Evolutionary conservation across 1,140 invertebrate genomes (phyloP).

Genomic region (Zaprionus tsacasi): DNA sequence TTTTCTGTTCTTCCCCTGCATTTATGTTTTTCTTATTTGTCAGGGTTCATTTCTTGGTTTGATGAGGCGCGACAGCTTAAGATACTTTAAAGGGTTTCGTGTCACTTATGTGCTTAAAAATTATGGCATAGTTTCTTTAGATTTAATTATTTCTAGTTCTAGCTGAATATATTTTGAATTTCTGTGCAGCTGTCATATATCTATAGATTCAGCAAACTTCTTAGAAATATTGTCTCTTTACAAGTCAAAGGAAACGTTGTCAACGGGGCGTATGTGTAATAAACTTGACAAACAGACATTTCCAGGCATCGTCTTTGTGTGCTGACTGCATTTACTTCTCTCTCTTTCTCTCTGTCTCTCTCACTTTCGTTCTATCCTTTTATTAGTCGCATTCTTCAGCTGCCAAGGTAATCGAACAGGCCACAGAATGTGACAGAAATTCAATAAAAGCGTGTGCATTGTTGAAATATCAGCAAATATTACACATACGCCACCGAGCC

Average conservation of each 20-base stretch:
- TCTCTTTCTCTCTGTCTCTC: not conserved
- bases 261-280: constrained; percentile 61
- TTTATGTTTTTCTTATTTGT: not conserved
- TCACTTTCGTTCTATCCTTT: not conserved
- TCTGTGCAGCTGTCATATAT: not conserved
- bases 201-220: not conserved
- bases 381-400: not conserved
- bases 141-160: too few species aligned
- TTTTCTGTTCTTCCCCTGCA: not conserved
- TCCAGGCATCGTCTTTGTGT: constrained; percentile 40
- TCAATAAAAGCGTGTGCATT: constrained; percentile 32
- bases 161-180: not conserved
- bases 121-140: not conserved
- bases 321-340: not conserved
- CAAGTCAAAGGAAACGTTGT: constrained; percentile 20
- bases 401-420: constrained; percentile 3
- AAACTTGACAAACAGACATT: constrained; percentile 37
- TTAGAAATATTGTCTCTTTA: not conserved
- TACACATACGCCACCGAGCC: constrained; percentile 44
- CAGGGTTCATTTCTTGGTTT: not conserved
- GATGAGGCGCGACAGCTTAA: constrained; percentile 8
- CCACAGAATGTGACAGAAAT: constrained; percentile 26
- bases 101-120: not conserved
- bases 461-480: constrained; percentile 29
- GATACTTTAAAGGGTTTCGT: not conserved